Base-by-base conservation (phyloP, 1,140 invertebrate species). In the Elysia chlorotica region DNA sequence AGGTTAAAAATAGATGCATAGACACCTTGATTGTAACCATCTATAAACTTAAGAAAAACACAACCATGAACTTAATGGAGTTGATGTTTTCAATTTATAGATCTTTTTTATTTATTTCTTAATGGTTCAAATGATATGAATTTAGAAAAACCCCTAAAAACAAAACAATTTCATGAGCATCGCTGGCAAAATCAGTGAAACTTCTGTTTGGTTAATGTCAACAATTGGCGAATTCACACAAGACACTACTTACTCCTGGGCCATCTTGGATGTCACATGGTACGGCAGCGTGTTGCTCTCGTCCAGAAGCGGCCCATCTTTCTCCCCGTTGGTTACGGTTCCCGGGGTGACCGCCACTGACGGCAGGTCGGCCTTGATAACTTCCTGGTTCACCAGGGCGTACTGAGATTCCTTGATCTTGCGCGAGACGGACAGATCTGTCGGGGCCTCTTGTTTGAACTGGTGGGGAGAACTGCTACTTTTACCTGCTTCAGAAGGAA, bases 211-310 rank as follows among this genome's bases (percentile, higher is more conserved):
- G n/a, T n/a, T n/a, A n/a, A n/a, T n/a, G n/a, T n/a, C n/a, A n/a
- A n/a, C n/a, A n/a, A n/a, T n/a, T n/a, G n/a, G n/a, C n/a, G n/a
- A n/a, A n/a, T n/a, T n/a, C n/a, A n/a, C n/a, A n/a, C n/a, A n/a
- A n/a, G n/a, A n/a, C n/a, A n/a, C n/a, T n/a, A 63, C 69, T 71
- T 63, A 71, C 69, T 71, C 59, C 25, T 71, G 69, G 1, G 48
- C 57, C 57, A 71, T 71, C 3, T 38, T 33, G 28, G 69, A 71
- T 14, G 69, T 71, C n/a, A 71, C 59, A 53, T 71, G 37, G 48
- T 71, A 71, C 23, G 69, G 69, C 37, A 71, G 21, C 1, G 69
- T 35, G 37, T 71, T 61, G 37, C 59, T 71, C 28, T 71, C 69
- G 21, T 71, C 69, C 69, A 71, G 28, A 28, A 67, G 19, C 6